Evolutionary conservation across 1,140 invertebrate species (phyloP).

Genomic region (Camponotus pennsylvanicus): DNA sequence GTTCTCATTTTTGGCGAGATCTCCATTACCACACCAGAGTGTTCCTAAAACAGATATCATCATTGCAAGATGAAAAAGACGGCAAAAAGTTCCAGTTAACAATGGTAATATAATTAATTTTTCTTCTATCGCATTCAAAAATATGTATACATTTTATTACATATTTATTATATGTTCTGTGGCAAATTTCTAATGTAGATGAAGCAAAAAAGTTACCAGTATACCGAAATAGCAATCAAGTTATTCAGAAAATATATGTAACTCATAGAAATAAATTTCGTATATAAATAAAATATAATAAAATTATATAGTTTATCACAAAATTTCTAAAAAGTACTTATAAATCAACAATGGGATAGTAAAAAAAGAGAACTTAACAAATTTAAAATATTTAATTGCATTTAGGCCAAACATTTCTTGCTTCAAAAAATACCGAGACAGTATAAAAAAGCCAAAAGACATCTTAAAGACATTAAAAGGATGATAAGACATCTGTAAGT

Average conservation of each 20-base stretch:
- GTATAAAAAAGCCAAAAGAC: no score
- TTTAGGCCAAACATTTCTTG: background rate
- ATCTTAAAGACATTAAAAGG: no score
- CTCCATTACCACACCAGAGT: slow-evolving; percentile 88
- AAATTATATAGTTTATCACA: no score
- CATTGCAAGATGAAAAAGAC: background rate
- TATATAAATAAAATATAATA: background rate
- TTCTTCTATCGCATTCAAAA: background rate
- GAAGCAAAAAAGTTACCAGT: no score
- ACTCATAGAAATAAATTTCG: background rate
- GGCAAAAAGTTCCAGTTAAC: background rate
- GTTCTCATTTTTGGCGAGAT: slow-evolving; percentile 81
- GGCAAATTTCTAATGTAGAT: background rate
- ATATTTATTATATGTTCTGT: background rate
- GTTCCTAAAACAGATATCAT: slow-evolving; percentile 81
- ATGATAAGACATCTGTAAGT: no score
- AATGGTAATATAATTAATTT: background rate
- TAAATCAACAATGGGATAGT: background rate
- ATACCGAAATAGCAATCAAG: background rate
- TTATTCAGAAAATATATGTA: background rate
- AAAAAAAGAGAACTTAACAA: background rate
- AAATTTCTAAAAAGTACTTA: background rate
- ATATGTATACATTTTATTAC: background rate
- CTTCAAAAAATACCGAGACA: background rate
- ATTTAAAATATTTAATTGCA: background rate